Conservation (phyloP, 1,140 invertebrate species). For the Myzus persicae region DNA sequence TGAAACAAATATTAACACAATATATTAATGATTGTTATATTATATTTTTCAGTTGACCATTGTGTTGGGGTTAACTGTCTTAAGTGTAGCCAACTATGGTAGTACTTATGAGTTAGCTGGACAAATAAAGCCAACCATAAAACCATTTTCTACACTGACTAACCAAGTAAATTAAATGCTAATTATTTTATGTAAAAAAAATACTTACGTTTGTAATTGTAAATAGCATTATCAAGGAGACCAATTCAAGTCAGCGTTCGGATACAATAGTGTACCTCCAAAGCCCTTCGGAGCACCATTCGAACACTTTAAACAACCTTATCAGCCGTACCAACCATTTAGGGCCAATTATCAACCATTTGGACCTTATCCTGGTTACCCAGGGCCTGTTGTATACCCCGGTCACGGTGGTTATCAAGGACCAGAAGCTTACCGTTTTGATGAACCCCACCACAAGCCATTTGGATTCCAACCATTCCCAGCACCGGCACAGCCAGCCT, state of each 20-base stretch:
- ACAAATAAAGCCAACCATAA: neutral
- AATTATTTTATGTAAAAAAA: neutral
- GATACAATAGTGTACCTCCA: neutral
- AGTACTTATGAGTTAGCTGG: constrained; percentile 30
- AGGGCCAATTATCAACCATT: constrained; percentile 6
- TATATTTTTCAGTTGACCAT: constrained; percentile 23
- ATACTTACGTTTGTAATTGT: neutral
- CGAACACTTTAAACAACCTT: neutral
- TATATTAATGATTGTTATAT: neutral
- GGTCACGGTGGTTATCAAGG: neutral
- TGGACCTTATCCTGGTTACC: constrained; percentile 40
- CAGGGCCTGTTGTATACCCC: neutral
- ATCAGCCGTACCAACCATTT: constrained; percentile 3
- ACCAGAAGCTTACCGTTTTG: neutral
- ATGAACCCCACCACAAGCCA: neutral
- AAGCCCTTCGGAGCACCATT: constrained; percentile 28
- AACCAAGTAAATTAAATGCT: neutral
- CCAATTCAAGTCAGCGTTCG: neutral
- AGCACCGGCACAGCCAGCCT: neutral
- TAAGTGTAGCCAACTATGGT: neutral
- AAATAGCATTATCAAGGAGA: neutral
- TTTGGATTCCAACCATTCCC: constrained; percentile 26
- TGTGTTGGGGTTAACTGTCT: constrained; percentile 2
- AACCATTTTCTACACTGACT: neutral
- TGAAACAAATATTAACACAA: neutral